A percentile compares a stretch with the other conserved stretches of the same genome.
Evolutionary conservation across 2,113 vertebrate species (phyloP).

Genomic region (Seriola quinqueradiata): DNA sequence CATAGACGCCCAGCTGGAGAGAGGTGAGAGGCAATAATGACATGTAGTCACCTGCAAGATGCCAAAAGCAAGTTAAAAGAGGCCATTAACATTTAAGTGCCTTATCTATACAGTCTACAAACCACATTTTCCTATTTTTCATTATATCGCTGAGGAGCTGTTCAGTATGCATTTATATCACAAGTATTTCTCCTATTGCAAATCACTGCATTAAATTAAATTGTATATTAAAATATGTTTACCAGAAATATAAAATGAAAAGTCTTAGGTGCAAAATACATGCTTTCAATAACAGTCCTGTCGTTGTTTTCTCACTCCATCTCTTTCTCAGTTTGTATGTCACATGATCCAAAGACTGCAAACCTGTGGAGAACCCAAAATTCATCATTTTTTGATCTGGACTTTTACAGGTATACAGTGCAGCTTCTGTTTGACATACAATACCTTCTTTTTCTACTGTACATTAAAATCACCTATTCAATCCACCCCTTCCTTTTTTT

Average conservation of each 20-base stretch:
- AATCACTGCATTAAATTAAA: too few relatives aligned
- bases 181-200: too few relatives aligned
- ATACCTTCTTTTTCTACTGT: neutral
- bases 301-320: neutral
- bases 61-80: too few relatives aligned
- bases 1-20: slow-evolving; percentile 89
- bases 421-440: neutral
- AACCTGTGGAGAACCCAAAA: slow-evolving; percentile 83
- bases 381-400: slow-evolving; percentile 90
- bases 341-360: slow-evolving; percentile 81
- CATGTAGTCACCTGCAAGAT: neutral
- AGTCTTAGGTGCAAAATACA: neutral
- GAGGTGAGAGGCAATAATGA: slow-evolving; percentile 78
- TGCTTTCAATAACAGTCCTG: neutral
- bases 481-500: neutral
- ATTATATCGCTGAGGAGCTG: neutral
- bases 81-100: too few relatives aligned
- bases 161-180: neutral
- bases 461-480: rapidly evolving
- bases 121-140: neutral
- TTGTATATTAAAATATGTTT: neutral
- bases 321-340: slow-evolving; percentile 86
- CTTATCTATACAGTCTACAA: neutral
- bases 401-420: slow-evolving; percentile 91
- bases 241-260: neutral